Evolutionary conservation across 1,140 invertebrate genomes (phyloP), one percentile per base, ranked within the genome.

Genomic region (Mesaphorura yosii): DNA sequence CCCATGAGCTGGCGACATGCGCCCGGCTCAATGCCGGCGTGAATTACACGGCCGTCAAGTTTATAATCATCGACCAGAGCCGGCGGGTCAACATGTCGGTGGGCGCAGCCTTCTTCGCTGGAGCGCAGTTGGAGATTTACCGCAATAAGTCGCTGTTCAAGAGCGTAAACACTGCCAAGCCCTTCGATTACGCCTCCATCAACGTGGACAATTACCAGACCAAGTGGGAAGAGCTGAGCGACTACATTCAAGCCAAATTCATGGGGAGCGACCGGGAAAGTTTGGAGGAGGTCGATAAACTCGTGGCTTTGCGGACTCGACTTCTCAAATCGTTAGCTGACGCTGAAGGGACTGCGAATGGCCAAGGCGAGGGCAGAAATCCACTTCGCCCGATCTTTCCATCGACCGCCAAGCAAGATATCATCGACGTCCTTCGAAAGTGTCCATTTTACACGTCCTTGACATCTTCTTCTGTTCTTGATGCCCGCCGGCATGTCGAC

Each of bases 211-310:
- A 54, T 40, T 54, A 48, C 41, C 34, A 54, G 2, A 19, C 2
- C 2, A 7, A 2, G n/a, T 15, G 15, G 19, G 17, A 20, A 2
- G 34, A 39, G n/a, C 38, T 54, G 3, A 22, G 6, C 7, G 52
- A 54, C 41, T 54, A 20, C 23, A 54, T 54, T 19, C 52, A 54
- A 22, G 52, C 52, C 1, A 54, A 54, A 22, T 54, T 54, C 27
- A 54, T 54, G 52, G 52, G 52, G 10, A 28, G 22, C 3, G 52
- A 47, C 28, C n/a, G 22, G 3, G 15, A 54, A 3, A 37, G 41
- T 2, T 27, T 54, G 2, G 44, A 47, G n/a, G 52, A 54, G 20
- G 41, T 28, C 6, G 52, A 54, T 2, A 54, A 54, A 48, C 25
- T 54, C 17, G 23, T 20, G 6, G n/a, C 2, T 1, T 25, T 54